Conservation (phyloP, 2,888 invertebrate species). For the Perizoma flavofasciatum region DNA sequence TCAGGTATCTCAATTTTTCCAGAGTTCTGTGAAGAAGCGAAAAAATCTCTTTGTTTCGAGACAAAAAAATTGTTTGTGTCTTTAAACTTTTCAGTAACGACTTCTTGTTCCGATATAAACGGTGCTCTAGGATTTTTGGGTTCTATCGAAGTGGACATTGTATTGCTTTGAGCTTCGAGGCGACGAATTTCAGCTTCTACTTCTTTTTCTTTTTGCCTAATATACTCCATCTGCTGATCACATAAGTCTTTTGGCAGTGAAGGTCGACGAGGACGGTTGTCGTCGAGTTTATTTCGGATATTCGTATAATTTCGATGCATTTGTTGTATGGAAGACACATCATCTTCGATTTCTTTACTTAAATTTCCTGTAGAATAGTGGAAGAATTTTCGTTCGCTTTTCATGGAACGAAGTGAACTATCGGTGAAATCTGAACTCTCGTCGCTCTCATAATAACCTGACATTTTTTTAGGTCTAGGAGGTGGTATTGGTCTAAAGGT, state of each 20-base stretch:
- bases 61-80: slow-evolving; percentile 65
- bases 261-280: slow-evolving; percentile 68
- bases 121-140: slow-evolving; percentile 68
- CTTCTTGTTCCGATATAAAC: slow-evolving; percentile 66
- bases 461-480: slow-evolving; percentile 67
- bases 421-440: slow-evolving; percentile 73
- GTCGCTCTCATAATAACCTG: slow-evolving; percentile 73
- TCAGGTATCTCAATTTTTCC: slow-evolving; percentile 45
- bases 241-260: slow-evolving; percentile 87
- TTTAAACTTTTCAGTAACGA: slow-evolving; percentile 46
- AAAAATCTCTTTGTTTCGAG: slow-evolving; percentile 76
- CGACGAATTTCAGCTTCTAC: slow-evolving; percentile 86
- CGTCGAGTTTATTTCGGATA: slow-evolving; percentile 50
- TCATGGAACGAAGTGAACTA: slow-evolving; percentile 65
- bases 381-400: slow-evolving; percentile 68
- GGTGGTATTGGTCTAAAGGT: slow-evolving; percentile 69
- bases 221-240: slow-evolving; percentile 86
- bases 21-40: slow-evolving; percentile 47
- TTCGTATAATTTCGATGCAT: slow-evolving; percentile 71
- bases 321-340: slow-evolving; percentile 75
- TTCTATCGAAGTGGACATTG: slow-evolving; percentile 34
- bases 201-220: slow-evolving; percentile 87
- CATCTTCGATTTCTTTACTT: slow-evolving; percentile 76
- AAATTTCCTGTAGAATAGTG: slow-evolving; percentile 77
- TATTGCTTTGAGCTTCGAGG: slow-evolving; percentile 82